Conservation (phyloP, 2,113 vertebrate species). For the Lucifuga dentata region DNA sequence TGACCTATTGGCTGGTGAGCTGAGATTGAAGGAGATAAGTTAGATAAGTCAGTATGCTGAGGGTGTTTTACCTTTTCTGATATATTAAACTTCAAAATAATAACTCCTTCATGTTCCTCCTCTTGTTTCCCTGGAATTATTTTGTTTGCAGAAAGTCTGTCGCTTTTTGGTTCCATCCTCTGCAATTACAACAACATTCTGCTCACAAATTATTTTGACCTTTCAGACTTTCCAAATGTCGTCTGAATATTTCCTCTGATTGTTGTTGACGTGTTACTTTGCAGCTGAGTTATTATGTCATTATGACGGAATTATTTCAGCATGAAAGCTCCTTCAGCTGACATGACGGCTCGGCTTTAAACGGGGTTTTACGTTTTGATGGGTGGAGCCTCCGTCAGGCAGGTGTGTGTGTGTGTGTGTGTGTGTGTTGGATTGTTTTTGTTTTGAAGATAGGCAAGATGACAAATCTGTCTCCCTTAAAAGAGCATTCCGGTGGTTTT, state of each 20-base stretch:
- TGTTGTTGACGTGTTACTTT: constrained; percentile 14
- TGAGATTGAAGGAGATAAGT: no score
- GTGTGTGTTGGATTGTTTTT: no score
- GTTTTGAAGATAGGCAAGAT: constrained; percentile 51
- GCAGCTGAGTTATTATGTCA: constrained; percentile 42
- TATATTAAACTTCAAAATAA: not conserved
- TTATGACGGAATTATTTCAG: constrained; percentile 43
- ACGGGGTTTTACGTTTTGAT: constrained; percentile 29
- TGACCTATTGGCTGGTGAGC: no score
- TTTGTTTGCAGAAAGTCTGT: not conserved
- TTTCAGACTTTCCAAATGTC: constrained; percentile 4
- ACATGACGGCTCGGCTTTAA: constrained; percentile 7
- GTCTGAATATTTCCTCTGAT: constrained; percentile 17
- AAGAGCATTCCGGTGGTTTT: no score
- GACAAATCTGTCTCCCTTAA: no score
- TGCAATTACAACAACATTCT: constrained; percentile 18
- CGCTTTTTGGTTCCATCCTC: not conserved
- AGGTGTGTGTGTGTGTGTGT: no score
- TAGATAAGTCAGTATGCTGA: no score
- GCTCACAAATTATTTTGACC: constrained; percentile 26
- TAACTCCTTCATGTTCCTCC: not conserved
- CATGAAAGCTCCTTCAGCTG: constrained; percentile 32
- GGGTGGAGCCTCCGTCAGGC: constrained; percentile 31
- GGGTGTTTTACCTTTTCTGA: no score
- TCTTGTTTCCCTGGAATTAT: not conserved